These are phyloP conservation scores for Drosophila ficusphila DNA, from an alignment of 1,140 invertebrate species.

Conservation along the genomic window DNA sequence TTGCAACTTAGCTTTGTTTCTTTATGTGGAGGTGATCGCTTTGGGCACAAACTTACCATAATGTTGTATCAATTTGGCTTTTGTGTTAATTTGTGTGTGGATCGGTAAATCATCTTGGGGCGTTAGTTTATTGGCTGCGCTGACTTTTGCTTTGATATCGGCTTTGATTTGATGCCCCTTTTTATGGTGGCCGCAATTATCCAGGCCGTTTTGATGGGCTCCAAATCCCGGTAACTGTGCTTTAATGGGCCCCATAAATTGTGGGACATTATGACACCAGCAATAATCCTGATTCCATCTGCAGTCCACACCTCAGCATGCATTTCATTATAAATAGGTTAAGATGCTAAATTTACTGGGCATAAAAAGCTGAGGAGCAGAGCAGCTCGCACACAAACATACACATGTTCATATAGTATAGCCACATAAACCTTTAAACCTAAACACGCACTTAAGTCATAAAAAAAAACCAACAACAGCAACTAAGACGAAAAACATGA, in stretches of 20 bases:
- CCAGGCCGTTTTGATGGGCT: constrained; percentile 50
- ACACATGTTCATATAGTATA: too few relatives aligned
- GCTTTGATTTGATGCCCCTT: constrained; percentile 12
- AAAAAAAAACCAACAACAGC: constrained; percentile 68
- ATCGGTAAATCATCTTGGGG: constrained; percentile 51
- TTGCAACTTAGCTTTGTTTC: background rate
- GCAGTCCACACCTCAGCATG: constrained; percentile 35
- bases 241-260: constrained; percentile 74
- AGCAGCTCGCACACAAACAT: constrained; percentile 9
- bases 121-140: constrained; percentile 58
- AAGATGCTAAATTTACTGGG: constrained; percentile 74
- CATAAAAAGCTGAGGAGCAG: constrained; percentile 52
- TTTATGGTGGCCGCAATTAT: constrained; percentile 56
- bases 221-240: constrained; percentile 62
- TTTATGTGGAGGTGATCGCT: constrained; percentile 8
- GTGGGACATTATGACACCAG: constrained; percentile 62
- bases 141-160: constrained; percentile 33
- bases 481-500: constrained; percentile 81
- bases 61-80: constrained; percentile 41
- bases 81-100: constrained; percentile 44
- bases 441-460: constrained; percentile 81
- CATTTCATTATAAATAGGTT: constrained; percentile 82
- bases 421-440: constrained; percentile 76
- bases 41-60: constrained; percentile 41
- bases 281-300: constrained; percentile 34